Percentiles rank a stretch among this genome's conserved stretches.
Evolutionary conservation across 2,888 invertebrate species (phyloP).

Genomic region (Drosophila antonietae): DNA sequence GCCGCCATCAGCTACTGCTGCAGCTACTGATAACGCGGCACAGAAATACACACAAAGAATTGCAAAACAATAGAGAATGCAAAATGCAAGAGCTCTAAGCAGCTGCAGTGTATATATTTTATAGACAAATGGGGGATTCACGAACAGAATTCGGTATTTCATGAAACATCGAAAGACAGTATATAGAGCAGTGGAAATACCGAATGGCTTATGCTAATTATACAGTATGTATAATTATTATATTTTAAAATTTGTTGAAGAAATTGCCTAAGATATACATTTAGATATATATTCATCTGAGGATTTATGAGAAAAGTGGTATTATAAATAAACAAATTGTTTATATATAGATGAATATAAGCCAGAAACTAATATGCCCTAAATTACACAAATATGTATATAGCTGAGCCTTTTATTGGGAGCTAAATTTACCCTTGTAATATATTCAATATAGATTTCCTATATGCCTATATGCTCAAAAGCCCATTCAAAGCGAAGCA

Average conservation of each 20-base stretch:
- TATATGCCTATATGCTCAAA: too few relatives aligned
- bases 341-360: too few relatives aligned
- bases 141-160: background rate
- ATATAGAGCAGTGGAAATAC: background rate
- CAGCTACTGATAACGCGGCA: slow-evolving; percentile 21
- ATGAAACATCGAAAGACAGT: background rate
- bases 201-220: background rate
- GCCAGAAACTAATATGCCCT: too few relatives aligned
- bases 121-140: background rate
- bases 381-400: too few relatives aligned
- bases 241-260: too few relatives aligned
- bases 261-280: too few relatives aligned
- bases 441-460: too few relatives aligned
- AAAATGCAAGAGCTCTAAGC: background rate
- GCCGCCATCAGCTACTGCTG: background rate
- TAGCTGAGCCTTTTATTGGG: too few relatives aligned
- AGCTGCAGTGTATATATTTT: background rate
- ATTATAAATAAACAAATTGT: too few relatives aligned
- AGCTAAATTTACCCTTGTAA: too few relatives aligned
- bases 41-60: background rate
- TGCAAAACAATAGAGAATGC: background rate
- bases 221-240: background rate
- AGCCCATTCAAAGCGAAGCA: background rate
- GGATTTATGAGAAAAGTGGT: background rate
- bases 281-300: background rate